These are phyloP conservation scores for Cabera pusaria DNA, from an alignment of 2,888 invertebrate genomes.

Conservation along the genomic window DNA sequence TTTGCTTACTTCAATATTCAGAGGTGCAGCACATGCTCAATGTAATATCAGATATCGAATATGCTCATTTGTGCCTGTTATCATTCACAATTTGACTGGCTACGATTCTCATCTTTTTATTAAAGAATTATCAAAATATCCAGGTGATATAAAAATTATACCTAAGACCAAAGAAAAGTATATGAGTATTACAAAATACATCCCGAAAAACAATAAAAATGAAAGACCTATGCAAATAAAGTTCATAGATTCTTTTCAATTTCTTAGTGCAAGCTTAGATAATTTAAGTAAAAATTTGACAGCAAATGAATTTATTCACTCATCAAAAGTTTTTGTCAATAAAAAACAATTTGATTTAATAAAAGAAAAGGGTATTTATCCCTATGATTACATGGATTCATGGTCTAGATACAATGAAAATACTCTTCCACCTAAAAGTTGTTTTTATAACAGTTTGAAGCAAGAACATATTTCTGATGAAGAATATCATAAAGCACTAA, in stretches of 20 bases:
- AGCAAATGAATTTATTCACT: too few relatives aligned
- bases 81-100: conserved; percentile 32
- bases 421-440: too few relatives aligned
- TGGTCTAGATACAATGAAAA: too few relatives aligned
- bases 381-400: too few relatives aligned
- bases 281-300: too few relatives aligned
- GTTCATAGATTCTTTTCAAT: conserved; percentile 1
- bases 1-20: conserved; percentile 21
- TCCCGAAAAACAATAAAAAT: not conserved
- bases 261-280: not conserved
- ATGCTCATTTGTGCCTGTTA: conserved; percentile 29
- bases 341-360: too few relatives aligned
- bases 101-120: conserved; percentile 34
- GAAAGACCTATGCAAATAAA: not conserved
- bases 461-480: too few relatives aligned
- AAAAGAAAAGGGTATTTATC: too few relatives aligned
- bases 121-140: conserved; percentile 21
- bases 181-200: conserved; percentile 15
- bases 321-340: too few relatives aligned
- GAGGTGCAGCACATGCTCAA: conserved; percentile 25
- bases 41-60: conserved; percentile 27
- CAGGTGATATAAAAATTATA: conserved; percentile 26
- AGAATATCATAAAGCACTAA: too few relatives aligned
- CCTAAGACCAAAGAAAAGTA: conserved; percentile 30
- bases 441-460: too few relatives aligned